Base-by-base conservation (phyloP, 30 jellyfish, hydroid and myxozoan species). In the Cassiopea andromeda region DNA sequence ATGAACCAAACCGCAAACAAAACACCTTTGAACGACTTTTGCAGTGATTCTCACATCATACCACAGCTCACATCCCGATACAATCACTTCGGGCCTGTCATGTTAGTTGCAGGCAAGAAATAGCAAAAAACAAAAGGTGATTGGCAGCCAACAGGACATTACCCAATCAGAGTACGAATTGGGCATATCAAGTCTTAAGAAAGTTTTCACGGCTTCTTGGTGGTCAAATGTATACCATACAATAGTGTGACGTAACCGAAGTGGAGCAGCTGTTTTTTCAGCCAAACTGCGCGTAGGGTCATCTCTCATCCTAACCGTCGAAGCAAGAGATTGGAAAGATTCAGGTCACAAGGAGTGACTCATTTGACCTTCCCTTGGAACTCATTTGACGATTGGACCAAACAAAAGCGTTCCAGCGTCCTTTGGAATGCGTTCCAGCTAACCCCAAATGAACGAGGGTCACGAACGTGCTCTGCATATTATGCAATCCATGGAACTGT, bases 21-120 rank as follows among this genome's bases (percentile, higher is more conserved):
- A 45, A 46, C 80, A 60, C 49, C 73, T 48, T 73, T 69, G 6
- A 50, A 54, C 74, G 84, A 50, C 75, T 77, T 77, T 48, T 47
- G 67, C 82, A 67, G 68, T 71, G 91, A 83, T 72, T 83, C 91
- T 70, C 80, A 73, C 91, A 72, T 69, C 80, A 85, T 82, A 74
- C 54, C 85, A 83, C 83, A 83, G 91, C 77, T 83, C 91, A 67
- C n/a, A n/a, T 64, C 69, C 71, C 76, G 91, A 82, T 83, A 73
- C 79, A 84, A 70, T 83, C 83, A 70, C 44, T 70, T 45, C 91
- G 54, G 50, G 80, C 18, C 89, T 85, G 77, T 18, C 46, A 46
- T 8, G 46, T 70, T 72, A 54, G n/a, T 43, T 19, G 77, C 46
- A 72, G 91, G 77, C 14, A 69, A 4, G 6, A 83, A 83, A 48